phyloP scores from a whole-genome alignment of 2,888 invertebrate species.

The Seira sanloemensis region DNA sequence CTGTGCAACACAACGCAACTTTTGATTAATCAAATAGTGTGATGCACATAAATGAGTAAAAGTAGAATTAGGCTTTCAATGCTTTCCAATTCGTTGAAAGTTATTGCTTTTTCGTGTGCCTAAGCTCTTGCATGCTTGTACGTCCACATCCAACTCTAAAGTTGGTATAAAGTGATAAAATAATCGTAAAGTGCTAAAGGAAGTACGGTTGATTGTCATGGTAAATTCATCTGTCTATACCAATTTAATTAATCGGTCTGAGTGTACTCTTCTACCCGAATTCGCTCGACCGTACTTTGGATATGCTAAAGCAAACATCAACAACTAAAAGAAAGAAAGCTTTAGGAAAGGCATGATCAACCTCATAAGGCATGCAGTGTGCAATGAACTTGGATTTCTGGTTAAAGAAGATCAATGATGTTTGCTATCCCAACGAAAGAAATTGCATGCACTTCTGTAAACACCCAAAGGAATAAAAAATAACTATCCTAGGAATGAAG shows the following conservation, averaged over 20 bases:
- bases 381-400: not conserved
- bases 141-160: not conserved
- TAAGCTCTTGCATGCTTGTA: no score
- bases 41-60: no score
- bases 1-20: no score
- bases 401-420: not conserved
- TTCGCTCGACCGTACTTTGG: not conserved
- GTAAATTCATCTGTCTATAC: not conserved
- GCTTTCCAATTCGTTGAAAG: no score
- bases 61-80: no score
- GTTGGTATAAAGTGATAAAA: not conserved
- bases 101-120: no score
- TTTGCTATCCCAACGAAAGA: not conserved
- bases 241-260: conserved; percentile 9
- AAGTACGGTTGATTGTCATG: not conserved
- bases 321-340: not conserved
- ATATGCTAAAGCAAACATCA: conserved; percentile 7
- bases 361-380: not conserved
- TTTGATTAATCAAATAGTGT: no score
- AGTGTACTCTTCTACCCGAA: not conserved
- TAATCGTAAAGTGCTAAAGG: not conserved
- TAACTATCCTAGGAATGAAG: no score
- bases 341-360: not conserved
- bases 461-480: no score
- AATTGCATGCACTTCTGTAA: no score